Percentiles rank a stretch among this genome's conserved stretches.
phyloP scores from a whole-genome alignment of 2,888 invertebrate genomes.

The Sicus ferrugineus region DNA sequence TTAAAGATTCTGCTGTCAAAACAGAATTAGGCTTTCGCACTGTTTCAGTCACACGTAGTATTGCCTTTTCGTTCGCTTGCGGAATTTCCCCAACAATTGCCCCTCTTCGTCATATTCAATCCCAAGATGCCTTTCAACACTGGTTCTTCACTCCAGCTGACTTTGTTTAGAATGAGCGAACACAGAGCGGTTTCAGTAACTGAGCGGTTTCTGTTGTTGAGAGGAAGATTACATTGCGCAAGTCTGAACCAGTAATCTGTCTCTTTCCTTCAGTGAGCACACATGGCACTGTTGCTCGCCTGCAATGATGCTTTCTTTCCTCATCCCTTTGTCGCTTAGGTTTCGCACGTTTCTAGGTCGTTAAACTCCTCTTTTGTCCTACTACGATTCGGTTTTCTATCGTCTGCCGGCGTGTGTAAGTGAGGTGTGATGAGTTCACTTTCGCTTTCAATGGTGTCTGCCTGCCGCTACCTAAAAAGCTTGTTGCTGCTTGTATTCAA shows the following conservation, averaged over 20 bases:
- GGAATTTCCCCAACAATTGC: no score
- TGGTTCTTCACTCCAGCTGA: no score
- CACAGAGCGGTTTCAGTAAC: no score
- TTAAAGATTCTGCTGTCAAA: no score
- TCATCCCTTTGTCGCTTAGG: not conserved
- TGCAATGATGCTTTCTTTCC: not conserved
- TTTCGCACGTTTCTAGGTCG: conserved; percentile 35
- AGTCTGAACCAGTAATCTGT: not conserved
- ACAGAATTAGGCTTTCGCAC: no score
- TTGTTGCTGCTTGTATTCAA: not conserved
- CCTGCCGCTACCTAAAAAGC: conserved; percentile 2
- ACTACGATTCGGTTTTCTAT: conserved; percentile 36
- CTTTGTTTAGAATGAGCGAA: no score
- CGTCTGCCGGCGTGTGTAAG: not conserved
- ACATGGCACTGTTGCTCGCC: not conserved
- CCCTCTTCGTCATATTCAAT: no score
- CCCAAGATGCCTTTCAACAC: no score
- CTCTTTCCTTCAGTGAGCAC: not conserved
- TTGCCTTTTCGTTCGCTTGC: no score
- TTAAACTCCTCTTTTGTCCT: conserved; percentile 15
- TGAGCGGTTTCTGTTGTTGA: no score
- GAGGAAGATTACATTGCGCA: no score
- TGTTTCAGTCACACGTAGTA: no score
- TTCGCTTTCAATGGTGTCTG: conserved; percentile 2
- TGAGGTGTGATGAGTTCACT: not conserved